Evolutionary conservation across 1,140 invertebrate genomes (phyloP).

Genomic region (Lepidostoma basale): DNA sequence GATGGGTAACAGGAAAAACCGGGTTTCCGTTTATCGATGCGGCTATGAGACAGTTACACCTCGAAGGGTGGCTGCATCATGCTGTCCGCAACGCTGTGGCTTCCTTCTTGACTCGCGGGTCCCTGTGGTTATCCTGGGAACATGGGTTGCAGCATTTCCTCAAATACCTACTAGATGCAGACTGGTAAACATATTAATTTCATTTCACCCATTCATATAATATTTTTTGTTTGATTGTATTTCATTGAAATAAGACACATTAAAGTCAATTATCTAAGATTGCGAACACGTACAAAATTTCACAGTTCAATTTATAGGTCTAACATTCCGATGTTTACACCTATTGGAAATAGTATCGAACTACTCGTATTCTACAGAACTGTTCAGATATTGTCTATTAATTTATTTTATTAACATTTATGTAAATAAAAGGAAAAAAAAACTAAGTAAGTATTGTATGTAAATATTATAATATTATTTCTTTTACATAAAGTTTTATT

Average conservation of each 20-base stretch:
- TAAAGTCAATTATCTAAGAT: no score
- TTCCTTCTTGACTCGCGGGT: constrained; percentile 74
- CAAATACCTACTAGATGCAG: constrained; percentile 73
- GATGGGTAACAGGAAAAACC: constrained; percentile 72
- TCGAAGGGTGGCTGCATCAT: constrained; percentile 77
- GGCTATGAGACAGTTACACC: constrained; percentile 70
- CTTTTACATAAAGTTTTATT: no score
- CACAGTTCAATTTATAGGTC: no score
- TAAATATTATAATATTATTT: no score
- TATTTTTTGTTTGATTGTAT: not conserved
- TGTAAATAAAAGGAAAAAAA: no score
- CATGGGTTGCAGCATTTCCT: constrained; percentile 69
- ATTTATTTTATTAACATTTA: no score
- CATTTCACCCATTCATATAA: not conserved
- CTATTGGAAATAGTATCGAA: no score
- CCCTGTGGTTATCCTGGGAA: constrained; percentile 77
- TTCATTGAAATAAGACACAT: not conserved
- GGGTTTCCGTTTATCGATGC: constrained; percentile 81
- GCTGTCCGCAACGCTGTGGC: constrained; percentile 73
- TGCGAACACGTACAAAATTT: no score
- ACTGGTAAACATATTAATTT: constrained; percentile 57
- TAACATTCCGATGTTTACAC: no score
- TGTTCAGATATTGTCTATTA: no score
- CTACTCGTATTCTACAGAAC: no score
- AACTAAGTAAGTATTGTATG: no score